These are phyloP conservation scores for Pyrocoelia pectoralis DNA, from an alignment of 2,888 invertebrate species.

Conservation along the genomic window DNA sequence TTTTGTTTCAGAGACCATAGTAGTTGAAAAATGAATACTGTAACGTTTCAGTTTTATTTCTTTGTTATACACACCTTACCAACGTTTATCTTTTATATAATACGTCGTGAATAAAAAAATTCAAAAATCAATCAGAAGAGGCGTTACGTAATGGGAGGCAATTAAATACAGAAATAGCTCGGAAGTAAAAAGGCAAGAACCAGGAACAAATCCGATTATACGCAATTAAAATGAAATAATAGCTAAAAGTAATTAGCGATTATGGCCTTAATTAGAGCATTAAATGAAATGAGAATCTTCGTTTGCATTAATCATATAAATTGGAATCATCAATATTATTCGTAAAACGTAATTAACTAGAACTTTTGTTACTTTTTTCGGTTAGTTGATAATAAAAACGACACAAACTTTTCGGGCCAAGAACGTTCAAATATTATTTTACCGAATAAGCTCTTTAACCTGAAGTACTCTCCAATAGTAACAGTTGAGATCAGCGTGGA, in stretches of 20 bases:
- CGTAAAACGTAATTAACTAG: constrained; percentile 9
- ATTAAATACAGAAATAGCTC: constrained; percentile 11
- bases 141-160: constrained; percentile 1
- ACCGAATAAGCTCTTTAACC: constrained; percentile 25
- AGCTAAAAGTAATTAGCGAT: constrained; percentile 27
- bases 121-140: background rate
- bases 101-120: background rate
- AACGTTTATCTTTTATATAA: too few species aligned
- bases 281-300: constrained; percentile 12
- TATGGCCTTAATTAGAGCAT: constrained; percentile 23
- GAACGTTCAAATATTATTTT: constrained; percentile 27
- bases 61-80: too few species aligned
- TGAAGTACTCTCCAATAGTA: constrained; percentile 25
- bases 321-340: constrained; percentile 18
- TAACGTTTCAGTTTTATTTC: too few species aligned
- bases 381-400: background rate
- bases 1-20: too few species aligned
- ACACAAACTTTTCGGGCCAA: constrained; percentile 20
- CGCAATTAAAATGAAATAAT: constrained; percentile 31
- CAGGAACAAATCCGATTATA: constrained; percentile 20
- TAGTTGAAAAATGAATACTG: too few species aligned
- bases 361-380: background rate
- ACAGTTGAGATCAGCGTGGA: constrained; percentile 30
- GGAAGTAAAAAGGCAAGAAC: constrained; percentile 11
- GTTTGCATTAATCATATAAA: constrained; percentile 12